A percentile compares a stretch with the other conserved stretches of the same genome.
Evolutionary conservation across 2,113 vertebrate species (phyloP).

Genomic region (Megaleporinus macrocephalus): DNA sequence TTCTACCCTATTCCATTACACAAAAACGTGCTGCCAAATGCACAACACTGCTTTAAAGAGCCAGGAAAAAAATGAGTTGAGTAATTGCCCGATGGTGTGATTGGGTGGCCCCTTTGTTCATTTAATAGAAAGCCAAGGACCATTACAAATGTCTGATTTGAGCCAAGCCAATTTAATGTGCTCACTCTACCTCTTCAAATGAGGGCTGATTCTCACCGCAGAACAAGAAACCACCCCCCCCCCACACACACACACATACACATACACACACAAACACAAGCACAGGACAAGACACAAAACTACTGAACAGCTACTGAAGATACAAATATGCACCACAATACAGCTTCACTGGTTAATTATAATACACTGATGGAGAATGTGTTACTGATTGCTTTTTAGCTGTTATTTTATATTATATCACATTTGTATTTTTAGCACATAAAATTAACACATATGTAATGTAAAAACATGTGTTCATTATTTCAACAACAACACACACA

Average conservation of each 20-base stretch:
- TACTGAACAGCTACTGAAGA: neutral
- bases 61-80: constrained; percentile 13
- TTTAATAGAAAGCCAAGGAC: constrained; percentile 7
- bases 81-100: constrained; percentile 3
- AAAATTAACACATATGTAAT: no score
- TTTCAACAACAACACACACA: no score
- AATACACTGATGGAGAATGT: no score
- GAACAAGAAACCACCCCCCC: neutral
- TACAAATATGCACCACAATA: neutral
- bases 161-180: constrained; percentile 7
- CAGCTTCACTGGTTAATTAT: no score
- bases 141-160: neutral
- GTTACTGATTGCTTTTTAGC: no score
- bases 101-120: neutral
- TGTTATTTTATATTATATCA: no score
- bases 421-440: no score
- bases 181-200: constrained; percentile 7
- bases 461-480: no score
- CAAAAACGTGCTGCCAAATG: neutral
- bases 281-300: neutral
- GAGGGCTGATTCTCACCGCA: neutral
- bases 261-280: neutral
- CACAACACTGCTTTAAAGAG: neutral
- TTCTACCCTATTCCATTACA: neutral
- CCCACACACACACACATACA: constrained; percentile 1